Base-by-base conservation (phyloP, 2,113 vertebrate genomes). In the Semicossyphus pulcher region DNA sequence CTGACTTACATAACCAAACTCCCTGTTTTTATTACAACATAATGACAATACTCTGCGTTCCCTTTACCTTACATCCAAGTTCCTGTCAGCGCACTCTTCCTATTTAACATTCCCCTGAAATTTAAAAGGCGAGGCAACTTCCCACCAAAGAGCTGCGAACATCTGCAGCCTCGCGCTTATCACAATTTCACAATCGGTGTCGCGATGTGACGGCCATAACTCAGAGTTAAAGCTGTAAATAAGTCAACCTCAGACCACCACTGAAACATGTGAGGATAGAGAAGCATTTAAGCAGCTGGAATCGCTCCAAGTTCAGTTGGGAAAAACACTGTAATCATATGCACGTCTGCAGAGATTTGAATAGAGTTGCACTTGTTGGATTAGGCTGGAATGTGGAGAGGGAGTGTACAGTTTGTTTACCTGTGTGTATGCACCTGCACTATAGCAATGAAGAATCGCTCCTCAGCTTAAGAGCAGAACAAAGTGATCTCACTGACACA, bases 111-210 rank as follows among this genome's bases (percentile, higher is more conserved):
- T 78, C 52, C 42, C 15, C 47, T 34, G 61, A 58, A 52, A 82
- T 66, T 7, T n/a, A 54, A 64, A n/a, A 69, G 20, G 10, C 16
- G 1, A 7, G 5, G 12, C 42, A 44, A 36, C 23, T 16, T 36
- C 75, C 69, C 72, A 66, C 69, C 80, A 77, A 45, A 58, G 39
- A 70, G 18, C 52, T 12, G 25, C 74, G 59, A 84, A 77, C 69
- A 62, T 73, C 76, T 32, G 62, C 15, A 11, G 57, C 39, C 18
- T 60, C 20, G 47, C 54, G 74, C 31, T 49, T 68, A 69, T 58
- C 39, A 18, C 10, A 54, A 42, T 52, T 66, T 60, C 11, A 39
- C 25, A 16, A 39, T 48, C 29, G 16, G 18, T 26, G 23, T 79
- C 39, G 71, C 57, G 51, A 18, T 68, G 7, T 36, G 28, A 56